A percentile compares a stretch with the other conserved stretches of the same genome.
Evolutionary conservation across 2,797 vertebrate species (phyloP).

Genomic region (Sebastes aleutianus): DNA sequence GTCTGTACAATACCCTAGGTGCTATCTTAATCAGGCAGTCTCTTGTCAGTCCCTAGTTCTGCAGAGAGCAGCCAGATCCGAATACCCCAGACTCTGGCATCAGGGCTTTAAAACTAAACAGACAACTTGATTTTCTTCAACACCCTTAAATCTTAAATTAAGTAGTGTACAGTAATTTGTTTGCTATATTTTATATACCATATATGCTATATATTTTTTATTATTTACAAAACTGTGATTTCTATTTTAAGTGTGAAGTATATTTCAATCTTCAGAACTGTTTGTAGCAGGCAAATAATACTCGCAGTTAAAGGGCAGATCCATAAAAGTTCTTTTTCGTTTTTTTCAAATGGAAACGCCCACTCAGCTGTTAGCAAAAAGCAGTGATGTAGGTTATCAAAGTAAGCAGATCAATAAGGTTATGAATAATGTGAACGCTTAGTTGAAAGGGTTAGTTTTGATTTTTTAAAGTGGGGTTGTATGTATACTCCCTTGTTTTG

Average conservation of each 20-base stretch:
- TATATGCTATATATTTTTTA: not conserved
- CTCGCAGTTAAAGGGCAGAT: too few species aligned
- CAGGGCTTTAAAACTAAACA: not conserved
- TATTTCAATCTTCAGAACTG: not conserved
- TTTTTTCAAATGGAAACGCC: too few species aligned
- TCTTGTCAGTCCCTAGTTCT: not conserved
- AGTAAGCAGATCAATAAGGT: too few species aligned
- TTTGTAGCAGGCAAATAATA: not conserved
- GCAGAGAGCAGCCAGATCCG: not conserved
- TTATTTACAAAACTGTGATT: not conserved
- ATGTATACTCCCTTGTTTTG: too few species aligned
- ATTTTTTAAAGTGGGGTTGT: too few species aligned
- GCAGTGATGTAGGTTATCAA: too few species aligned
- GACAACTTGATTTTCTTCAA: too few species aligned
- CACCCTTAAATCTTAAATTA: too few species aligned
- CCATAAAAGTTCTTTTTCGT: too few species aligned
- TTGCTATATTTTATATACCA: not conserved
- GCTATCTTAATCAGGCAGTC: slow-evolving; percentile 22
- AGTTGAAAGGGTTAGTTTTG: too few species aligned
- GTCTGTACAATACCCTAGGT: slow-evolving; percentile 11
- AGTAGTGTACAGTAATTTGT: not conserved
- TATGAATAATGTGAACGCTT: too few species aligned
- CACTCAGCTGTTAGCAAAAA: too few species aligned
- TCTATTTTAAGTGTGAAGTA: not conserved
- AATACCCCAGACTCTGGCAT: not conserved